Evolutionary conservation across 2,888 invertebrate genomes (phyloP).

Genomic region (Drosophila rellima): DNA sequence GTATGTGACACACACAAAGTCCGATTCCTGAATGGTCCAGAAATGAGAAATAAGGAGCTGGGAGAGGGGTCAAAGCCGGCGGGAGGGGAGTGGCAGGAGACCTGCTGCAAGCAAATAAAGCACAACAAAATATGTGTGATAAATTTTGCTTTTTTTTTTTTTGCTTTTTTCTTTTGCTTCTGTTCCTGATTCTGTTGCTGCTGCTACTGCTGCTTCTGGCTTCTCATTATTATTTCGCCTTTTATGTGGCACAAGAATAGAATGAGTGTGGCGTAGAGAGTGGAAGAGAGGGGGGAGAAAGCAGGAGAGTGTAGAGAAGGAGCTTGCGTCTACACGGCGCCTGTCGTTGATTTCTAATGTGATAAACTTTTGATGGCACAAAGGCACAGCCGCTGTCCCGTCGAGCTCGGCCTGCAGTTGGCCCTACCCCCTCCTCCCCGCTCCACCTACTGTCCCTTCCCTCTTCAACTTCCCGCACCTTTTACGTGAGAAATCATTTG

Average conservation of each 20-base stretch:
- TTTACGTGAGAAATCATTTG: constrained; percentile 28
- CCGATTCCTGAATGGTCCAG: constrained; percentile 49
- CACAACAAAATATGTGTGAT: constrained; percentile 66
- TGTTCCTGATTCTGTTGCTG: constrained; percentile 32
- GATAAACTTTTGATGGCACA: constrained; percentile 74
- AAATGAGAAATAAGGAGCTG: background rate
- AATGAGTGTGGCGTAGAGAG: constrained; percentile 20
- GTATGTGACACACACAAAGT: constrained; percentile 71
- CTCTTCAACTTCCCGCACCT: background rate
- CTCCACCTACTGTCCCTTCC: no score
- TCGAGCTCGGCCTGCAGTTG: constrained; percentile 35
- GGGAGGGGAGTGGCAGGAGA: background rate
- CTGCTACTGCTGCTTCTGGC: constrained; percentile 53
- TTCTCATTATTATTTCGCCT: constrained; percentile 78
- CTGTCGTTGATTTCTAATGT: constrained; percentile 78
- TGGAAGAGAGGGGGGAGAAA: background rate
- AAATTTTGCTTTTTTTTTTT: constrained; percentile 45
- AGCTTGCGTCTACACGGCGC: constrained; percentile 40
- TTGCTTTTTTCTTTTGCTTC: constrained; percentile 19
- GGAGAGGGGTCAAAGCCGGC: background rate
- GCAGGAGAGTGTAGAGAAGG: background rate
- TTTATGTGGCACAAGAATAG: constrained; percentile 69
- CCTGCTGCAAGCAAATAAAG: constrained; percentile 59
- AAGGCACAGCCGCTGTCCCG: constrained; percentile 50
- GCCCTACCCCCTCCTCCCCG: background rate